Percentiles rank a stretch among this genome's conserved stretches.
Evolutionary conservation across 2,797 vertebrate genomes (phyloP).

Genomic region (Staurois parvus): DNA sequence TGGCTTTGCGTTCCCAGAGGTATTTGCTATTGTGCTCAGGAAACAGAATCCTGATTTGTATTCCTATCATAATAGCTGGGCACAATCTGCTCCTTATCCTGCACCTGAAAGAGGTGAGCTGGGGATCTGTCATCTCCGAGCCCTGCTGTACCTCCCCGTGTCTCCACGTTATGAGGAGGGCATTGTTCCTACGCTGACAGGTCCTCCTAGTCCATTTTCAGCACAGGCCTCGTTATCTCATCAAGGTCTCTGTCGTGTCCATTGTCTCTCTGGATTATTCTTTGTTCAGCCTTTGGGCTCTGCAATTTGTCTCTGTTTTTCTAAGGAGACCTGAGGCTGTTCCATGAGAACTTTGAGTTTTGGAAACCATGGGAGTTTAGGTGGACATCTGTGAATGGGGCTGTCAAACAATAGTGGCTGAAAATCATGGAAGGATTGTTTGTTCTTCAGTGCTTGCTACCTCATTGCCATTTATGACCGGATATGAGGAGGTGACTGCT

Average conservation of each 20-base stretch:
- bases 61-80: not conserved
- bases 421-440: not conserved
- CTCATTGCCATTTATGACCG: not conserved
- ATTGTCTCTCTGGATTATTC: slow-evolving; percentile 47
- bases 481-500: not conserved
- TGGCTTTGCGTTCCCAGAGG: not conserved
- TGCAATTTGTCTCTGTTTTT: slow-evolving; percentile 14
- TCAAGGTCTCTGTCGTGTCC: slow-evolving; percentile 49
- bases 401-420: not conserved
- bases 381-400: slow-evolving; percentile 4
- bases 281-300: slow-evolving; percentile 20
- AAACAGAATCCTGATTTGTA: slow-evolving; percentile 38
- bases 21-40: not conserved
- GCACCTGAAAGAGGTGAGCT: slow-evolving; percentile 50
- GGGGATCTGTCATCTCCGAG: slow-evolving; percentile 52
- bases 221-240: slow-evolving; percentile 54
- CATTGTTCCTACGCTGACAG: slow-evolving; percentile 56
- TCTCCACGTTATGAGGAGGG: slow-evolving; percentile 30
- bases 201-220: slow-evolving; percentile 48
- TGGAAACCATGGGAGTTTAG: not conserved
- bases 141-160: slow-evolving; percentile 16
- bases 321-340: not conserved
- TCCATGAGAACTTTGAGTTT: not conserved
- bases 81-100: slow-evolving; percentile 32
- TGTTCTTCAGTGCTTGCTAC: not conserved